Base-by-base conservation (phyloP, 2,888 invertebrate species). In the Ryuthela nishihirai region DNA sequence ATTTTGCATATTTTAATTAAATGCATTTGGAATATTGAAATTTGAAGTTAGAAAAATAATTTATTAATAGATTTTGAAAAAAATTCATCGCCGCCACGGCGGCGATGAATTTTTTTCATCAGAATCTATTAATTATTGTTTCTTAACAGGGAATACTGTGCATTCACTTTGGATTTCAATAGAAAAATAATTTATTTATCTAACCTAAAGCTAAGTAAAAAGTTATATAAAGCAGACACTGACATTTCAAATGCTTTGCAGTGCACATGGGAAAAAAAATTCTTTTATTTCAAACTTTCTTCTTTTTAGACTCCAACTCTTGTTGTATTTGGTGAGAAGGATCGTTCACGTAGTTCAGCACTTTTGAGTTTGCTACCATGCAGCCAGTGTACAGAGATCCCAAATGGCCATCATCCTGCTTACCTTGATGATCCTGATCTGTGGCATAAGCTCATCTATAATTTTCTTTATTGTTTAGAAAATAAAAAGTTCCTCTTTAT, bases 291-390 rank as follows among this genome's bases (percentile, higher is more conserved):
- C 15, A 36, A n/a, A n/a, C n/a, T n/a, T 54, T 23, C 39, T 15
- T 23, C 42, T 35, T 69, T 69, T 24, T 69, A 78, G 76, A 67
- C 74, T 7, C 77, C 77, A 18, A 75, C 76, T 1, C 67, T 77
- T 62, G 73, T 78, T 35, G 71, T 77, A 1, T 75, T 72, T 68
- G 79, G 79, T n/a, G 69, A 70, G n/a, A 70, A 72, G 17, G 79
- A 79, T 64, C 65, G 63, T 15, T 62, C 67, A 2, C 62, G 70
- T 9, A 70, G 74, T 59, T 64, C 62, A 40, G 62, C 61, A 9
- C 26, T 64, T 7, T 65, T 78, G 26, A 64, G 68, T 29, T 66
- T 70, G 38, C 68, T 78, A 53, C 75, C 76, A 1, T 71, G 71
- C 50, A 70, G 70, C 36, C 65, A 64, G 24, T 69, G 70, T 52